A percentile compares a stretch with the other conserved stretches of the same genome.
Evolutionary conservation across 2,113 vertebrate species (phyloP).

Genomic region (Hemicordylus capensis): DNA sequence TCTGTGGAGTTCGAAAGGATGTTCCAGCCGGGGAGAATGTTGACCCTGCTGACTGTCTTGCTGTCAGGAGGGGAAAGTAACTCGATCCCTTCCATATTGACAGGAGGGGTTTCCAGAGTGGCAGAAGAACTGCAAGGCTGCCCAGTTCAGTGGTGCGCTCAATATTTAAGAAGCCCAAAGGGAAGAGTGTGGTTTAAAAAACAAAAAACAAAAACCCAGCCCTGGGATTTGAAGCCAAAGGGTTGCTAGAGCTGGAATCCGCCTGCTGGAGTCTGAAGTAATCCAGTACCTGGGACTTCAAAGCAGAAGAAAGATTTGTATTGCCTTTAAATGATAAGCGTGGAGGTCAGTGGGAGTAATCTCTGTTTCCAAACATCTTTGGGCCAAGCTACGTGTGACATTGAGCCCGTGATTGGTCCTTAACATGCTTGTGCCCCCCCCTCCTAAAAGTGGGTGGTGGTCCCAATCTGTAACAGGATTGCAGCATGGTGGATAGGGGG

Average conservation of each 20-base stretch:
- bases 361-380: neutral
- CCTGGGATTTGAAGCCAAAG: too few relatives aligned
- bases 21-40: neutral
- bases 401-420: too few relatives aligned
- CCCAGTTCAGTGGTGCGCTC: neutral
- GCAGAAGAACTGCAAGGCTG: neutral
- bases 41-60: neutral
- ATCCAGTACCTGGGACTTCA: neutral
- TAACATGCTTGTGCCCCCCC: too few relatives aligned
- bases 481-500: too few relatives aligned
- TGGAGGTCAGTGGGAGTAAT: neutral
- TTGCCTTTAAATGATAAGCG: fast-evolving
- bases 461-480: too few relatives aligned
- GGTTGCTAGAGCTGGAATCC: neutral
- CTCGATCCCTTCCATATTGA: constrained; percentile 23
- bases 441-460: too few relatives aligned
- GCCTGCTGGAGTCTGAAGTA: neutral
- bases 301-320: neutral
- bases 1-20: constrained; percentile 31
- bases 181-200: neutral
- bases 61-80: constrained; percentile 32
- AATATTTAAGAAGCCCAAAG: neutral
- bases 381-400: too few relatives aligned
- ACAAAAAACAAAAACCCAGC: too few relatives aligned
- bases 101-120: constrained; percentile 18